Conservation (phyloP, 2,797 vertebrate species). For the Smutsia temminckii region DNA sequence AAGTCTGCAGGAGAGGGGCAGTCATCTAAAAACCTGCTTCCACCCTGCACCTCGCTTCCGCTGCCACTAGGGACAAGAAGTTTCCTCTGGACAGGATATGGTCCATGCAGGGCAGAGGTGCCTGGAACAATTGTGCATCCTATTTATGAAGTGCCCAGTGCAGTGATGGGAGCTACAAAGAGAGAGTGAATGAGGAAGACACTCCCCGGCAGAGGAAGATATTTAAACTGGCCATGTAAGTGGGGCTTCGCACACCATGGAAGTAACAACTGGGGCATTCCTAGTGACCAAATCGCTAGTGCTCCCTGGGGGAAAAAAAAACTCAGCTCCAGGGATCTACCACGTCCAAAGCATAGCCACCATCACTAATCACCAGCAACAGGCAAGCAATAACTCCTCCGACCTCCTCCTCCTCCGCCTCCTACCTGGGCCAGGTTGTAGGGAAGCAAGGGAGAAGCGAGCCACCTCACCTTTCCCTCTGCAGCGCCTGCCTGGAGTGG, state of each 20-base stretch:
- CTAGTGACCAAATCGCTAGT: neutral
- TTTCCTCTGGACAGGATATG: neutral
- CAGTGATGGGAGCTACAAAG: too few species aligned
- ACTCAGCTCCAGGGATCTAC: neutral
- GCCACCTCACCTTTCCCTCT: fast-evolving
- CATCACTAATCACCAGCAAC: neutral
- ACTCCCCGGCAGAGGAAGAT: too few species aligned
- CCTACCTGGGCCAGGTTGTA: neutral
- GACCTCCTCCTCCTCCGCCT: neutral
- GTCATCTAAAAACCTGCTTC: too few species aligned
- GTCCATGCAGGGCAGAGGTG: neutral
- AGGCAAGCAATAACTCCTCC: neutral
- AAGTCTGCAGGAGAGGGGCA: neutral
- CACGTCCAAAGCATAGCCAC: neutral
- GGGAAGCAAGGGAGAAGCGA: neutral
- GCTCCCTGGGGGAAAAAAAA: neutral
- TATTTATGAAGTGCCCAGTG: neutral
- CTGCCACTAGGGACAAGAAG: neutral
- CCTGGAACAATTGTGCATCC: neutral
- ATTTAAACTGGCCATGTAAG: neutral
- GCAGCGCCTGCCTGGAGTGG: too few species aligned
- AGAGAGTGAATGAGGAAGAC: neutral
- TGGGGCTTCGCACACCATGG: neutral
- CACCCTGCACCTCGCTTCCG: too few species aligned
- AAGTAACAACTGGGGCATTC: neutral